Evolutionary conservation across 2,888 invertebrate genomes (phyloP).

Genomic region (Epinotia ramella): DNA sequence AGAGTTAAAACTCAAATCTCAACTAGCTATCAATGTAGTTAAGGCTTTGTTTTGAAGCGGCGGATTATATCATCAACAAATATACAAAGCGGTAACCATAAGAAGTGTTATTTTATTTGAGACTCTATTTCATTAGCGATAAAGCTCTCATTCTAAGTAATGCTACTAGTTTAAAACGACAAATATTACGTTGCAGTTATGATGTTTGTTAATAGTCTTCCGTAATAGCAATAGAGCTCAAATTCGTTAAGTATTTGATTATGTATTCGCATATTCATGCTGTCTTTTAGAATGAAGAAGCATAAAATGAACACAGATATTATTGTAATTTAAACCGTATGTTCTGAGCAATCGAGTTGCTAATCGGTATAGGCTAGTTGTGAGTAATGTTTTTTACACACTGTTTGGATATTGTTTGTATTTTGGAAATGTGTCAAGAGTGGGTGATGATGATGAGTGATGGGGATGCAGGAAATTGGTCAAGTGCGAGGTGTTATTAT

Average conservation of each 20-base stretch:
- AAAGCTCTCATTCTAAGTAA: not conserved
- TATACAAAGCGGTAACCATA: not conserved
- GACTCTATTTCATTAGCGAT: not conserved
- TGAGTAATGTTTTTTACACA: not conserved
- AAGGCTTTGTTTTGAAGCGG: not conserved
- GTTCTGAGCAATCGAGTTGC: not conserved
- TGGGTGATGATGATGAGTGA: not conserved
- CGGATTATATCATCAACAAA: slow-evolving; percentile 35
- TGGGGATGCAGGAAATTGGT: slow-evolving; percentile 14
- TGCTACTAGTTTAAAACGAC: not conserved
- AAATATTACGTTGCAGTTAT: not conserved
- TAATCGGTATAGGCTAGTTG: not conserved
- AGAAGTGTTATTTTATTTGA: not conserved
- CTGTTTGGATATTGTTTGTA: not conserved
- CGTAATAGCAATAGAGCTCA: slow-evolving; percentile 2
- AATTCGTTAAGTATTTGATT: slow-evolving; percentile 1
- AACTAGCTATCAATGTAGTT: not conserved
- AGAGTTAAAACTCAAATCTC: not conserved
- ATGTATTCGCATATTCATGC: not conserved
- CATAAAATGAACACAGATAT: not conserved
- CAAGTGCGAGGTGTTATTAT: slow-evolving; percentile 15
- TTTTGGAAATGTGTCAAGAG: slow-evolving; percentile 38
- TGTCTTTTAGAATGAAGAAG: not conserved
- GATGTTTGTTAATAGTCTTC: slow-evolving; percentile 7
- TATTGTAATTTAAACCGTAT: not conserved